phyloP scores from a whole-genome alignment of 2,113 vertebrate species.

The Laterallus jamaicensis region DNA sequence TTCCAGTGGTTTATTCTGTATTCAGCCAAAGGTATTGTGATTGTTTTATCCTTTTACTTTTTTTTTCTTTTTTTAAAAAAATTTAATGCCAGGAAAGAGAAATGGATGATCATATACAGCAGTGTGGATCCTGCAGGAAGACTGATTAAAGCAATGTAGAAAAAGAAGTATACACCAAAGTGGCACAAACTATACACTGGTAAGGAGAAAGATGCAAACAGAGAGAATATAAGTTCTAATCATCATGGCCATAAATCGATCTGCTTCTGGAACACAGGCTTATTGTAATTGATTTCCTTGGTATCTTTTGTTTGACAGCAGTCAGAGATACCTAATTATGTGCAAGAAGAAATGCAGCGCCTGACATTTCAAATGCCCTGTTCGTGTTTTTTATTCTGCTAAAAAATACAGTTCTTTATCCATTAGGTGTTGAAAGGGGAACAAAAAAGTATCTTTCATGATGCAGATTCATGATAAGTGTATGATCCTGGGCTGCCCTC shows the following conservation, averaged over 20 bases:
- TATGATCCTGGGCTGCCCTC: background rate
- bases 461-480: background rate
- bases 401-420: constrained; percentile 2
- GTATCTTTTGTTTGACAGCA: constrained; percentile 32
- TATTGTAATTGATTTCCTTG: background rate
- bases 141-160: background rate
- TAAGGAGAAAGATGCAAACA: background rate
- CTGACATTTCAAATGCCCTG: constrained; percentile 7
- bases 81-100: background rate
- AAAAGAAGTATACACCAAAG: background rate
- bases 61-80: background rate
- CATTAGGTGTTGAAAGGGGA: background rate
- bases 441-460: background rate
- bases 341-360: background rate
- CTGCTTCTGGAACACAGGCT: background rate
- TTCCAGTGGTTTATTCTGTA: background rate
- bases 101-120: background rate
- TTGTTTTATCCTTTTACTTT: background rate
- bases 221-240: background rate
- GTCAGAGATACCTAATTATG: constrained; percentile 1
- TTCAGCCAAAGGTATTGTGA: background rate
- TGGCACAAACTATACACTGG: background rate
- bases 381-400: constrained; percentile 30
- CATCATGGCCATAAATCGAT: background rate
- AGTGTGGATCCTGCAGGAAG: background rate